Base-by-base conservation (phyloP, 2,113 vertebrate species). In the Galbula dea region DNA sequence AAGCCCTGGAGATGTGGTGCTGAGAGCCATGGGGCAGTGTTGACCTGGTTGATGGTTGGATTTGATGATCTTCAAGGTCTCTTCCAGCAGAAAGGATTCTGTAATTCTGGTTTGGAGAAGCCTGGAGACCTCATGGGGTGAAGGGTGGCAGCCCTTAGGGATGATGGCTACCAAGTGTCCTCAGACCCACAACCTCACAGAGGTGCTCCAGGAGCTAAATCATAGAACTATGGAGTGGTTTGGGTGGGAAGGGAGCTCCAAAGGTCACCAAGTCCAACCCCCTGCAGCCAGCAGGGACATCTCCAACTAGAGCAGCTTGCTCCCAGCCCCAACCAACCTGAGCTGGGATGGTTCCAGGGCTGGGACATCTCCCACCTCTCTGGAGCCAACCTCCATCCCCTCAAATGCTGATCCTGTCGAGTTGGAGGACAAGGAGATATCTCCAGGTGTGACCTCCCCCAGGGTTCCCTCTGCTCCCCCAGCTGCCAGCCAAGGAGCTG, bases 401-500 rank as follows among this genome's bases (percentile, higher is more conserved):
- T 4, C 7, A 17, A 13, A 34, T 0, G 1, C 8, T 10, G 16
- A 6, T 24, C 15, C 8, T 26, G 51, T 12, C 15, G 49, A 51
- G 41, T 23, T 49, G 43, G 6, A 22, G 46, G 16, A 30, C 34
- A 24, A 2, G 12, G 39, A 39, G 30, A 2, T 5, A 7, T 23
- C 34, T 41, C 26, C 5, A 6, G 26, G 41, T 0, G 6, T 45
- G 54, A 12, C 24, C n/a, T 16, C 11, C 36, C 45, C 32, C 6
- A 9, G 23, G 3, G 6, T 6, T 57, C 21, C 37, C 61, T 6
- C 15, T 0, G 5, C 51, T 49, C 45, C 61, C 21, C 39, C 6
- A 0, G 14, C 34, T 86, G 22, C n/a, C 16, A n/a, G 22, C 22
- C 19, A 1, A 3, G 36, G 2, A 58, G 6, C 29, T 2, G 30